These are phyloP conservation scores for Thinocorus orbignyianus DNA, from an alignment of 2,113 vertebrate species.

Conservation along the genomic window DNA sequence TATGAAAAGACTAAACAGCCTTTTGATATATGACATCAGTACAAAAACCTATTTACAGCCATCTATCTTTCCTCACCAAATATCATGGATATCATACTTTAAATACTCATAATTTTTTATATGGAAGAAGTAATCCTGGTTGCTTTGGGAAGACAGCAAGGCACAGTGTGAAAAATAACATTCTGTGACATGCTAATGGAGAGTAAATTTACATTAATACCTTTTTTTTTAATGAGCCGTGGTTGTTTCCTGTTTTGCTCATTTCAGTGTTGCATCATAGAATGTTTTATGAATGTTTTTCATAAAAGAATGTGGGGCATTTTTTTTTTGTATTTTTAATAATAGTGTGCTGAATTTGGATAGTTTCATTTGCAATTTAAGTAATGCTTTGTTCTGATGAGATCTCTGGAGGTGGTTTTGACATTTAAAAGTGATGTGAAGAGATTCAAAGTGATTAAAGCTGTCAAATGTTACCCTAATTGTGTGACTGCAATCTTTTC, in stretches of 20 bases:
- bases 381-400: conserved; percentile 66
- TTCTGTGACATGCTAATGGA: neutral
- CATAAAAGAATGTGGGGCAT: conserved; percentile 39
- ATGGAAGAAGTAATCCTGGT: neutral
- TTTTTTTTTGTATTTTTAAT: conserved; percentile 52
- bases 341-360: conserved; percentile 40
- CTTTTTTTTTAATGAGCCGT: neutral
- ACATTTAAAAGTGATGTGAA: conserved; percentile 68
- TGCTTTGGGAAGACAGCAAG: neutral
- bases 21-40: neutral
- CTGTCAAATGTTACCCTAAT: conserved; percentile 57
- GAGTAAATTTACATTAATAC: conserved; percentile 39
- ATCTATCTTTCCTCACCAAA: neutral
- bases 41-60: neutral
- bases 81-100: neutral
- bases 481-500: conserved; percentile 65
- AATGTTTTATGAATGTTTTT: conserved; percentile 54
- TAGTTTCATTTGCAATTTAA: conserved; percentile 70
- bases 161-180: neutral
- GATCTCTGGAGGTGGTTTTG: conserved; percentile 65
- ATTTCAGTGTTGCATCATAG: conserved; percentile 28
- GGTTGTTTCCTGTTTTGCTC: conserved; percentile 23
- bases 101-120: neutral
- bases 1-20: neutral
- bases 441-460: conserved; percentile 69